Base-by-base conservation (phyloP, 2,888 invertebrate species). In the Thera britannica region DNA sequence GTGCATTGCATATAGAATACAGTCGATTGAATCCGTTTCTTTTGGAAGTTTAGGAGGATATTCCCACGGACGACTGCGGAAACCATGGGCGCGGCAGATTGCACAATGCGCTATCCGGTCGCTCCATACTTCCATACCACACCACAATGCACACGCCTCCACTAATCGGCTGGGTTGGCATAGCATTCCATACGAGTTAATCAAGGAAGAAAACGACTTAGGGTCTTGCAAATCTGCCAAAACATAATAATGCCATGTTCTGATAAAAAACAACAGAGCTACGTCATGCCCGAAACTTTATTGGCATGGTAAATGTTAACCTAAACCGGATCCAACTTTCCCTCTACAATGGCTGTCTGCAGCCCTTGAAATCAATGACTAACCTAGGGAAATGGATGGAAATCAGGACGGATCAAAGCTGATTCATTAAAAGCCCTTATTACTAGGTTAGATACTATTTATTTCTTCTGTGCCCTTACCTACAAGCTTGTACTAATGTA, bases 41-140 rank as follows among this genome's bases (percentile, higher is more conserved):
- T 60, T 71, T 66, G 44, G 23, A 48, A 62, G 41, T 65, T 66
- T 54, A 46, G 60, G 58, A 70, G 65, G 72, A 70, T 60, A 68
- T 70, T 71, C 72, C 52, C 71, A 72, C 70, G 62, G 34, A 57
- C 35, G 52, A 62, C 64, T 73, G 79, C 83, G 87, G 88, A 88
- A 85, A 81, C 79, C 65, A 72, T 80, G 79, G 87, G 89, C 75
- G 84, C 81, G 87, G 79, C 78, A 68, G 67, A 77, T 84, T 85
- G 83, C 86, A 87, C 86, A 89, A 86, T 85, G 81, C 77, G 74
- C 75, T 81, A 85, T 87, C 89, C 88, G 86, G 85, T 77, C 74
- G 71, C 74, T 72, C 77, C 75, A 77, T 72, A 77, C 62, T 0
- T 46, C 44, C 74, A 78, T 69, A 76, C 61, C 62, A 80, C 82